Evolutionary conservation across 2,888 invertebrate genomes (phyloP).

Genomic region (Synanthedon formicaeformis): DNA sequence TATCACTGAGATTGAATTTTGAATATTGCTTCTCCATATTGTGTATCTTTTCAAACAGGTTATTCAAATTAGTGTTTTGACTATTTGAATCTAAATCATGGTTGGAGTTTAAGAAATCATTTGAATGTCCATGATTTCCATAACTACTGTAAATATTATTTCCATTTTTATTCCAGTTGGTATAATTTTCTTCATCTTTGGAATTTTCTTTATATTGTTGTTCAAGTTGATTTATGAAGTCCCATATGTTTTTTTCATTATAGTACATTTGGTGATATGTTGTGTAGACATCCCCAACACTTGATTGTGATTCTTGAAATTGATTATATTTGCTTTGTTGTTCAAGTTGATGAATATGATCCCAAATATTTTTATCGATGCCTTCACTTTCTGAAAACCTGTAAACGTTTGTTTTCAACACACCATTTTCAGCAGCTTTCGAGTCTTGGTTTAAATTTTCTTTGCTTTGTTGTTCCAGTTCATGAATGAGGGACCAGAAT

Average conservation of each 20-base stretch:
- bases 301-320: not conserved
- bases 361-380: not conserved
- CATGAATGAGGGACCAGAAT: not conserved
- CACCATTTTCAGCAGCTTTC: not conserved
- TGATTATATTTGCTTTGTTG: not conserved
- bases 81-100: not conserved
- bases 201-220: not conserved
- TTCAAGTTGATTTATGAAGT: not conserved
- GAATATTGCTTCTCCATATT: not conserved
- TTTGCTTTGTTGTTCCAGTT: not conserved
- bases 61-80: not conserved
- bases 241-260: not conserved
- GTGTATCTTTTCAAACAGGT: slow-evolving; percentile 5
- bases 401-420: not conserved
- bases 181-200: not conserved
- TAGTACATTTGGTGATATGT: not conserved
- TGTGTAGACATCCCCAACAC: not conserved
- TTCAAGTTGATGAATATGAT: not conserved
- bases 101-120: not conserved
- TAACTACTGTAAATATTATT: not conserved
- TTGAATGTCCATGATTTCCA: not conserved
- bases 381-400: not conserved
- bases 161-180: no score
- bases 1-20: not conserved
- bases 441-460: not conserved